These are phyloP conservation scores for Potamilus streckersoni DNA, from an alignment of 1,140 invertebrate species.

Conservation along the genomic window DNA sequence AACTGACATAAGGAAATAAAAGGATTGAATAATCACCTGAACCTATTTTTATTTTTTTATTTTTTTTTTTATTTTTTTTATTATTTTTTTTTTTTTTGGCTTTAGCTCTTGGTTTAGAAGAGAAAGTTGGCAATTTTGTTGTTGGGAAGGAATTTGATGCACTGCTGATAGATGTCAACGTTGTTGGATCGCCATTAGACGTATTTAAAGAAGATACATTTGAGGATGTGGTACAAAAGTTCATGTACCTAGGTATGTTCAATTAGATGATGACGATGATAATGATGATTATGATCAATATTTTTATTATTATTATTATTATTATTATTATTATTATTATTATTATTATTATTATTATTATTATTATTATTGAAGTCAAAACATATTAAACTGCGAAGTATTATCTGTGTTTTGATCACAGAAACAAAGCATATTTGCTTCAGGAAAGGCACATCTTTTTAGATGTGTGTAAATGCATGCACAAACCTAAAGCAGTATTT, in stretches of 20 bases:
- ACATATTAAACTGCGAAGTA: no score
- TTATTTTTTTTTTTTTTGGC: conserved; percentile 42
- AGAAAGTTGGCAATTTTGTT: conserved; percentile 83
- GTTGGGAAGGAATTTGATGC: conserved; percentile 89
- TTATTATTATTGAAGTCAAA: no score
- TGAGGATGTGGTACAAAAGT: conserved; percentile 80
- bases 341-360: no score
- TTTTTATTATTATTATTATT: no score
- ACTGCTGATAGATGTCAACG: conserved; percentile 72
- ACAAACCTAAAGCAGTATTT: no score
- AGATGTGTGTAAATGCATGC: no score
- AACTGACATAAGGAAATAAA: background rate
- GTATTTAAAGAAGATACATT: conserved; percentile 66
- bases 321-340: no score
- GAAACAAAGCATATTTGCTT: no score
- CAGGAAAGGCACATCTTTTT: no score
- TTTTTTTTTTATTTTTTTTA: conserved; percentile 13
- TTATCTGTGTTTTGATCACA: no score
- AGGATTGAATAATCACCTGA: background rate
- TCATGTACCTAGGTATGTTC: conserved; percentile 75
- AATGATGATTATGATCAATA: no score
- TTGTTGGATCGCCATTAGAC: conserved; percentile 63
- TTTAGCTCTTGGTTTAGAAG: conserved; percentile 80
- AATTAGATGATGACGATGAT: background rate
- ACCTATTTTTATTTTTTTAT: background rate